Percentiles rank a stretch among this genome's conserved stretches.
Evolutionary conservation across 1,140 invertebrate species (phyloP).

Genomic region (Samia ricini): DNA sequence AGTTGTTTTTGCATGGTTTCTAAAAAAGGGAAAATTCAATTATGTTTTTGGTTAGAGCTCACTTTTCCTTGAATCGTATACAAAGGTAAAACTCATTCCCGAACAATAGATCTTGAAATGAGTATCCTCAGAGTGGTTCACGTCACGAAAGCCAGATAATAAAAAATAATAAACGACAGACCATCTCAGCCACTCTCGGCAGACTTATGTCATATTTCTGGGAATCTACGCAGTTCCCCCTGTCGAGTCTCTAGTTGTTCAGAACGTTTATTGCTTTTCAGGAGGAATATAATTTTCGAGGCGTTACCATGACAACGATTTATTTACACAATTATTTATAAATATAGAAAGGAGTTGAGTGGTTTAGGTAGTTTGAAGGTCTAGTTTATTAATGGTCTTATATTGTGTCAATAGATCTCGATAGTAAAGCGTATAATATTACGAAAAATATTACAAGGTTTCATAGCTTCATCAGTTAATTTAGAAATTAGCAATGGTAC

Average conservation of each 20-base stretch:
- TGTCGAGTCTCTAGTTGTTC: background rate
- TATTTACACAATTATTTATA: constrained; percentile 13
- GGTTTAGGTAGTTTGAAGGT: constrained; percentile 18
- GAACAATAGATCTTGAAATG: background rate
- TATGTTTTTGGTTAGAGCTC: background rate
- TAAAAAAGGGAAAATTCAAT: too few species aligned
- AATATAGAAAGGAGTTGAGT: constrained; percentile 15
- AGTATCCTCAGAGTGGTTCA: background rate
- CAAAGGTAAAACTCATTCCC: background rate
- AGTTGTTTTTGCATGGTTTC: too few species aligned
- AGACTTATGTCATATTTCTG: background rate
- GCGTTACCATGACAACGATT: constrained; percentile 18
- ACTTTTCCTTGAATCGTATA: background rate
- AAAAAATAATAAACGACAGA: background rate
- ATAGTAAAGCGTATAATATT: background rate
- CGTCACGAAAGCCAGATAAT: background rate
- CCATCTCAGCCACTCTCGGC: background rate
- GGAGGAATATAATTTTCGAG: constrained; percentile 13
- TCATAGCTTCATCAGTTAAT: too few species aligned
- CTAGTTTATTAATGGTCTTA: constrained; percentile 1
- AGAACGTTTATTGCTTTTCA: constrained; percentile 10
- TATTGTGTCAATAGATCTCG: background rate
- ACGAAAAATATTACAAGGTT: background rate
- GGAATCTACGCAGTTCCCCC: background rate
- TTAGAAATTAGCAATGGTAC: too few species aligned